Evolutionary conservation across 53 echinoderm and acorn worm species (phyloP).

Genomic region (Henricia sp.): DNA sequence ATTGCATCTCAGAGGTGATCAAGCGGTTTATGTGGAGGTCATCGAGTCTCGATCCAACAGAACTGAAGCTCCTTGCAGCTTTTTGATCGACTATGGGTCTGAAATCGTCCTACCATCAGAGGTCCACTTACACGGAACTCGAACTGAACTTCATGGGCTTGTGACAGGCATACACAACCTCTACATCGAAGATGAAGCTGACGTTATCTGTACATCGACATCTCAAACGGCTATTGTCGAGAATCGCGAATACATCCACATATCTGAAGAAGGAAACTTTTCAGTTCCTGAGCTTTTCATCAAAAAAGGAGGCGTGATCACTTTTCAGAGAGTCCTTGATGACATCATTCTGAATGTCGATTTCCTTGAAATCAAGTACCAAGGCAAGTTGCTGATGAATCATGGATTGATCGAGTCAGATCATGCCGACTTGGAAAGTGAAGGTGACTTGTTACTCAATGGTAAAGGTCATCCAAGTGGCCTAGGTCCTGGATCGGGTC

Average conservation of each 20-base stretch:
- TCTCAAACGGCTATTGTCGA: slow-evolving; percentile 89
- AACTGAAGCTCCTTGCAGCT: slow-evolving; percentile 95
- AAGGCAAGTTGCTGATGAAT: slow-evolving; percentile 77
- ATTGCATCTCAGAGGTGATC: slow-evolving; percentile 79
- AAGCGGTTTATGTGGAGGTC: slow-evolving; percentile 84
- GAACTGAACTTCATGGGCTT: slow-evolving; percentile 81
- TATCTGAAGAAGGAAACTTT: slow-evolving; percentile 84
- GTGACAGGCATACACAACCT: slow-evolving; percentile 85
- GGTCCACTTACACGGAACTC: slow-evolving; percentile 87
- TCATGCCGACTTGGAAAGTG: slow-evolving; percentile 89
- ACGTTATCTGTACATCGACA: slow-evolving; percentile 81
- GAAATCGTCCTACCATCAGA: slow-evolving; percentile 92
- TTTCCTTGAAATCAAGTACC: slow-evolving; percentile 85
- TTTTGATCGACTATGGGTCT: slow-evolving; percentile 78
- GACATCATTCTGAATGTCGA: slow-evolving; percentile 80
- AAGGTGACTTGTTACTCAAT: slow-evolving; percentile 76
- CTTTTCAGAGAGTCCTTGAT: slow-evolving; percentile 62
- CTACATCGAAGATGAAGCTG: slow-evolving; percentile 74
- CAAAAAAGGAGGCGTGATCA: slow-evolving; percentile 75
- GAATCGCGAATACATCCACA: slow-evolving; percentile 80
- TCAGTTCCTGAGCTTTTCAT: slow-evolving; percentile 77
- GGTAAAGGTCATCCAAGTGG: slow-evolving; percentile 71
- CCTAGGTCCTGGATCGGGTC: slow-evolving; percentile 75
- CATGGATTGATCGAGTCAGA: slow-evolving; percentile 86
- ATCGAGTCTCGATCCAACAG: slow-evolving; percentile 82